Evolutionary conservation across 2,888 invertebrate genomes (phyloP), one percentile per base, ranked within the genome.

Genomic region (Lapara coniferarum): DNA sequence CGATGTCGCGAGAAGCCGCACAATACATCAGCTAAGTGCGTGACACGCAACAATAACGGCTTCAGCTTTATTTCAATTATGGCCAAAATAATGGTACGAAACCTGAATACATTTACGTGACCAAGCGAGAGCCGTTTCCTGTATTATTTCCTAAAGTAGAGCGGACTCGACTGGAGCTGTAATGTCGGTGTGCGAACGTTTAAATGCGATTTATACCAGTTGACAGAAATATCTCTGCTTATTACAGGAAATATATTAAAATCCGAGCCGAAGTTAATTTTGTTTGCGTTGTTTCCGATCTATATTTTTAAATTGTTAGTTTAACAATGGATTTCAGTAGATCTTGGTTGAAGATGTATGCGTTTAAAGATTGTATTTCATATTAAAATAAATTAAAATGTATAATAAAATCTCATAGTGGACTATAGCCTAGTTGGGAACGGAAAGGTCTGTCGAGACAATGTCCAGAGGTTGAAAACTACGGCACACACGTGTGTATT

Each of bases 21-120:
- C 76, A 76, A 81, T 84, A 83, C 78, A 81, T 84, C 81, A 81
- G 10, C 70, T 57, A 57, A 71, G 81, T 87, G 85, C 89, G 89
- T 90, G 88, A 83, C 86, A 78, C 75, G 73, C 63, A 70, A 78
- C 81, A 83, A 79, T 88, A 85, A 86, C 76, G 84, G 81, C 84
- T 83, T 81, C 81, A 81, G 81, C 78, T 87, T 87, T 85, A 87
- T 89, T 86, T 88, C 87, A 88, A 89, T 89, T 88, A 87, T 80
- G 81, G 77, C 81, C 78, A 71, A 71, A 81, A 81, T 73, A 78
- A 78, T 81, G 78, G 75, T 76, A 77, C 74, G 75, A 81, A 79
- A 74, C 76, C 77, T 46, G 63, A 46, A 13, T 14, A 49, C 49
- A 49, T 73, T 83, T 77, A 83, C 83, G 84, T 84, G 83, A 81